Evolutionary conservation across 64 coral and sea anemone species (phyloP), one percentile per base, ranked within the genome.

Genomic region (Anthopleura sola): DNA sequence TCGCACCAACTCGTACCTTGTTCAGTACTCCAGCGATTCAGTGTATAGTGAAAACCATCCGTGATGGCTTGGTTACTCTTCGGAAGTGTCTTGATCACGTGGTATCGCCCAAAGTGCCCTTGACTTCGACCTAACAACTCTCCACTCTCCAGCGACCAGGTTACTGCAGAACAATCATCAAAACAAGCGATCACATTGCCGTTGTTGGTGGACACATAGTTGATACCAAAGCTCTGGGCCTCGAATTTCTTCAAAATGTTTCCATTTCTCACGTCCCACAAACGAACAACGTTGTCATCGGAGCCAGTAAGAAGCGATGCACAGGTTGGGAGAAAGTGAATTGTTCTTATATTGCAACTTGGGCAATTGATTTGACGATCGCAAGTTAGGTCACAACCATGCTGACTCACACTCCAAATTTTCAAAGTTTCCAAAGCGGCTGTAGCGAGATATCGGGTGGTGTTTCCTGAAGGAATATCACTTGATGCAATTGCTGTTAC

Each of bases 11-110:
- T 6, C n/a, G 5, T 69, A 40, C 19, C 29, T 36, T 66, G 36
- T 14, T 89, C 87, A 53, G 26, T 24, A n/a, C 16, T 69, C 20
- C 87, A 89, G 2, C 40, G 79, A 19, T 68, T 83, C 58, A 89
- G 24, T 9, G 87, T 83, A 36, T 49, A 66, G 28, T 64, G 78
- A 64, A 82, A 83, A 32, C 87, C 87, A 71, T 81, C 80, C 24
- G 79, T 57, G 36, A 89, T 37, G 40, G 79, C 23, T 18, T 83
- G 36, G 15, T 68, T 23, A 16, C 68, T 75, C 68, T 21, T 16
- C 31, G n/a, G 87, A 39, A 83, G 20, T 44, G 80, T 82, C 29
- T 38, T 89, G 19, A 81, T 78, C 87, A 89, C 87, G 87, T 83
- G 78, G 49, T 83, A 71, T 51, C 60, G 79, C 23, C 87, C 87